Base-by-base conservation (phyloP, 2,888 invertebrate species). In the Polietes domitor region DNA sequence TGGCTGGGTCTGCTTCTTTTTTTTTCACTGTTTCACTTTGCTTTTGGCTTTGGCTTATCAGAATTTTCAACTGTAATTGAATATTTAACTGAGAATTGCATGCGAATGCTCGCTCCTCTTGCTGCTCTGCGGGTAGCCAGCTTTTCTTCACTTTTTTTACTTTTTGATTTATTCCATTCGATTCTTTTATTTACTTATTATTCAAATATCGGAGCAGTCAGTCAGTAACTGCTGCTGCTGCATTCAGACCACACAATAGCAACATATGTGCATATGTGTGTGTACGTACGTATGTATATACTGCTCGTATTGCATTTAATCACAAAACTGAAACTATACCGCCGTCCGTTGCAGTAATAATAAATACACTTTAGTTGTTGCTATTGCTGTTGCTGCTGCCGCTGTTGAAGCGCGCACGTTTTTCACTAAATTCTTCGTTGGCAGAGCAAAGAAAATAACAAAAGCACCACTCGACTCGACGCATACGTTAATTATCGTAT, bases 371-470 rank as follows among this genome's bases (percentile, higher is more conserved):
- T 17, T 21, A 65, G 37, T 55, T 73, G 26, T 68, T 78, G 77
- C 81, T 76, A 55, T 55, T 72, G 73, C 43, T 77, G 19, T 55
- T 65, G 73, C n/a, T n/a, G n/a, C 81, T 76, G 65, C 65, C 73
- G 73, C 43, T 77, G 19, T 55, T 65, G 73, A 53, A 68, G 21
- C 75, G 80, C 75, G 71, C 77, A 80, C 77, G 80, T 80, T 83
- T 55, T 32, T 24, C 65, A 73, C 43, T 68, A 68, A 15, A 68
- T 55, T 55, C 24, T 4, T 71, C 50, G 37, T 63, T 47, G 17
- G 12, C 28, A 21, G 21, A 28, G 32, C 37, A 19, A 58, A 61
- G n/a, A 70, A 24, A 65, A 63, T 61, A 77, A 61, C 68, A 77
- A 72, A 71, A 81, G 72, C 80, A 81, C 80, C 78, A 76, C 43